Percentiles rank a stretch among this genome's conserved stretches.
phyloP scores from a whole-genome alignment of 2,888 invertebrate species.

The Drosophila putrida region DNA sequence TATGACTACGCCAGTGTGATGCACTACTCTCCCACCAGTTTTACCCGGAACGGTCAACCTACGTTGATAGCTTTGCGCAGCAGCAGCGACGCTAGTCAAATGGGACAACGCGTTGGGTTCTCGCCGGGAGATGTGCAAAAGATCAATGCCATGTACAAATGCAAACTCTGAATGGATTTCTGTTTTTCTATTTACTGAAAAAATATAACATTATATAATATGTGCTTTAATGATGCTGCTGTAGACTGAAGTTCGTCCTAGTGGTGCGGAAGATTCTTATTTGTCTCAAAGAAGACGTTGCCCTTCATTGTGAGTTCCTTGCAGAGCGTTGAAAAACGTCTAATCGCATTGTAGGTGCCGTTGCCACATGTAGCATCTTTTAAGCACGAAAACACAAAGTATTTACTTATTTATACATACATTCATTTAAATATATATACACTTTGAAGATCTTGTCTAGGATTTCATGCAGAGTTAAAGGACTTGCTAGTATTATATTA shows the following conservation, averaged over 20 bases:
- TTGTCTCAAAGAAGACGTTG: slow-evolving; percentile 84
- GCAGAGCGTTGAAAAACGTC: slow-evolving; percentile 84
- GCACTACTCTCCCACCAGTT: slow-evolving; percentile 92
- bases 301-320: slow-evolving; percentile 84
- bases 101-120: slow-evolving; percentile 83
- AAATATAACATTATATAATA: slow-evolving; percentile 44
- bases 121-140: slow-evolving; percentile 79
- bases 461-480: slow-evolving; percentile 49
- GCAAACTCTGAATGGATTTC: slow-evolving; percentile 40
- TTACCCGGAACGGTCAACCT: slow-evolving; percentile 89
- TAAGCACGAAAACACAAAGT: slow-evolving; percentile 26
- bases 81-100: slow-evolving; percentile 57
- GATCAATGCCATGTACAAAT: slow-evolving; percentile 83
- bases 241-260: slow-evolving; percentile 34
- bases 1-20: slow-evolving; percentile 93
- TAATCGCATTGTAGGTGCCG: slow-evolving; percentile 82
- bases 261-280: slow-evolving; percentile 82
- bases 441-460: slow-evolving; percentile 10
- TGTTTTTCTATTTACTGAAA: slow-evolving; percentile 36
- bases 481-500: slow-evolving; percentile 9
- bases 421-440: slow-evolving; percentile 16
- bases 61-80: slow-evolving; percentile 88
- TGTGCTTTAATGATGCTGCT: slow-evolving; percentile 16
- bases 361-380: slow-evolving; percentile 51
- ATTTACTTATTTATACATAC: slow-evolving; percentile 22